Conservation (phyloP, 2,888 invertebrate species). For the Caenorhabditis afra region DNA sequence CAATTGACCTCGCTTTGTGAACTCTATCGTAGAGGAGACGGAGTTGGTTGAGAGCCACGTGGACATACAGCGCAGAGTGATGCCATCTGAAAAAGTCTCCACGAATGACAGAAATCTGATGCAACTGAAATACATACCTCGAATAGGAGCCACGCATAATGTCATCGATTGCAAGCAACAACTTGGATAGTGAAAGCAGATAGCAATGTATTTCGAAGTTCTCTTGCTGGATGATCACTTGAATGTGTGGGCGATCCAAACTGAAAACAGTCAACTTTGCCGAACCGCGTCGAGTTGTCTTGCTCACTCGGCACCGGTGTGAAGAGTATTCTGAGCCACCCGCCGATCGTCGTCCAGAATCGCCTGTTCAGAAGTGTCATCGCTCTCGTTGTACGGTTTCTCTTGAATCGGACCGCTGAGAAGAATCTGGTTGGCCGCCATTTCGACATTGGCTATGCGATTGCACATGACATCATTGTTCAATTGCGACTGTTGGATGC, state of each 20-base stretch:
- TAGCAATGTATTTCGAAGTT: conserved; percentile 29
- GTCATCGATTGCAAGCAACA: conserved; percentile 31
- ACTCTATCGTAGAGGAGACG: conserved; percentile 1
- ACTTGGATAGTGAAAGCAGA: conserved; percentile 21
- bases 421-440: conserved; percentile 29
- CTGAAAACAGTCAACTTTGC: conserved; percentile 7
- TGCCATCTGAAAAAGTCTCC: conserved; percentile 9
- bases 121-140: conserved; percentile 6
- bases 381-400: not conserved
- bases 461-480: conserved; percentile 43
- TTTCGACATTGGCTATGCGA: conserved; percentile 52
- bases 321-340: not conserved
- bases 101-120: conserved; percentile 1
- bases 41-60: conserved; percentile 6
- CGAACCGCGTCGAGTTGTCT: conserved; percentile 23
- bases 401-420: conserved; percentile 29
- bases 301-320: not conserved
- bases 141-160: conserved; percentile 29
- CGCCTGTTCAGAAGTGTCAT: not conserved
- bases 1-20: conserved; percentile 10
- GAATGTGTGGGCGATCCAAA: not conserved
- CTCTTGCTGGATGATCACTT: conserved; percentile 11
- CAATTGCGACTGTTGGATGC: conserved; percentile 60
- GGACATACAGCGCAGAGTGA: conserved; percentile 10
- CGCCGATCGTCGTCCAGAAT: no score